Percentiles rank a stretch among this genome's conserved stretches.
These are phyloP conservation scores for Agelas oroides DNA, from an alignment of 37 sponge, comb jelly and placozoan genomes.

Conservation along the genomic window DNA sequence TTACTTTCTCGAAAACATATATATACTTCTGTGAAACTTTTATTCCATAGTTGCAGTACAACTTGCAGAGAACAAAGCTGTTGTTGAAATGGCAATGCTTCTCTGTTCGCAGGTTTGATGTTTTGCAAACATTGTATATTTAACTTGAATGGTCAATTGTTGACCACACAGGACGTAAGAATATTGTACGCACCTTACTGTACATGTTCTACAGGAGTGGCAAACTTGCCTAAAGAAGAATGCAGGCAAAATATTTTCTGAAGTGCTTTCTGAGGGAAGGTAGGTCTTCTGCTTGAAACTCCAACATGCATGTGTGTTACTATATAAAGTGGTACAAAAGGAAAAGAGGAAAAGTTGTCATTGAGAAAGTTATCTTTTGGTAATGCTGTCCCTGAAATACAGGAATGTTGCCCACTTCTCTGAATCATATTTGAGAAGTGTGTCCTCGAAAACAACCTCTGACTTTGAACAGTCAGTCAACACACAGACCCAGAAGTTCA, in stretches of 20 bases:
- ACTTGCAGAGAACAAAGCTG: slow-evolving; percentile 40
- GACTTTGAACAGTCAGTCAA: slow-evolving; percentile 25
- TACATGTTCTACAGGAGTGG: slow-evolving; percentile 54
- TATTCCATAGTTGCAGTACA: slow-evolving; percentile 46
- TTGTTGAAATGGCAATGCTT: slow-evolving; percentile 86
- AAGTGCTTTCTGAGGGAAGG: slow-evolving; percentile 76
- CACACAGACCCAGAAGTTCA: slow-evolving; percentile 29
- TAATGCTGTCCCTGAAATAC: background rate
- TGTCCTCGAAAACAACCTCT: slow-evolving; percentile 30
- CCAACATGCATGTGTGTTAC: background rate
- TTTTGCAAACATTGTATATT: background rate
- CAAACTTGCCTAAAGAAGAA: slow-evolving; percentile 46
- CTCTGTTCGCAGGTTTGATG: slow-evolving; percentile 85
- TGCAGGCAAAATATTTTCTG: slow-evolving; percentile 64
- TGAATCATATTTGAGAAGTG: slow-evolving; percentile 44
- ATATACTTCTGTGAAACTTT: background rate
- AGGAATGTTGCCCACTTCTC: slow-evolving; percentile 40
- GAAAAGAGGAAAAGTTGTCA: no score
- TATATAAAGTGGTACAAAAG: background rate
- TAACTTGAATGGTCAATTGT: background rate
- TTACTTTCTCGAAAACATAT: background rate
- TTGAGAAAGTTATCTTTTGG: background rate
- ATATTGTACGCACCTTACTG: slow-evolving; percentile 1
- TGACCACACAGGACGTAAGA: background rate
- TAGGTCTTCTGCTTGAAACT: slow-evolving; percentile 12